Evolutionary conservation across 1,140 invertebrate genomes (phyloP), one percentile per base, ranked within the genome.

Genomic region (Aricia agestis): DNA sequence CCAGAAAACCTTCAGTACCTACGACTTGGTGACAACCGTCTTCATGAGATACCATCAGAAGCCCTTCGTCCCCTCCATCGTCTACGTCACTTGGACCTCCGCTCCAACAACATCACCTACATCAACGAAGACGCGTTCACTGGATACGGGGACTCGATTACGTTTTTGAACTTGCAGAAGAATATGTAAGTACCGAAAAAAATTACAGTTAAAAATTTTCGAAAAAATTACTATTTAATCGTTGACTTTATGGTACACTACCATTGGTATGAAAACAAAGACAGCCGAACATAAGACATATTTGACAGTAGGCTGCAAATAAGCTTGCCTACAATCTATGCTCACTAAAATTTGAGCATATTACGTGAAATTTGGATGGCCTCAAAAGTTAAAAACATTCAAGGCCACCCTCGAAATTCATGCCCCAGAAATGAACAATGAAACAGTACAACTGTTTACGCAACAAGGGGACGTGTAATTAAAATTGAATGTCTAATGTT

Each of bases 141-240:
- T n/a, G 95, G 96, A 19, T 98, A 96, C 79, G 97, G 97, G n/a
- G 96, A 97, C 84, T 97, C 96, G 1, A 96, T 98, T 63, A 97
- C 97, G 4, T 98, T 97, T 88, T 93, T 98, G 6, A 97, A 97
- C 83, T 89, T 98, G 42, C 97, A 98, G 80, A 97, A 98, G 88
- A 98, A 98, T 89, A 95, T 96, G 97, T 98, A 81, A 84, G 85
- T 82, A 58, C 25, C 25, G 6, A 36, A 36, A 36, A 9, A 36
- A 36, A 6, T 36, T 6, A 36, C 36, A 3, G 25, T 36, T 36
- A 6, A 25, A 25, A 2, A 25, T 3, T 25, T 25, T 25, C 3
- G 1, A 25, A 25, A 3, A 25, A 25, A 25, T 25, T 25, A 25
- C 25, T 25, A 25, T 25, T 25, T 1, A 2, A 25, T 25, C 25